phyloP scores from a whole-genome alignment of 2,113 vertebrate species.

The Catharus minimus region DNA sequence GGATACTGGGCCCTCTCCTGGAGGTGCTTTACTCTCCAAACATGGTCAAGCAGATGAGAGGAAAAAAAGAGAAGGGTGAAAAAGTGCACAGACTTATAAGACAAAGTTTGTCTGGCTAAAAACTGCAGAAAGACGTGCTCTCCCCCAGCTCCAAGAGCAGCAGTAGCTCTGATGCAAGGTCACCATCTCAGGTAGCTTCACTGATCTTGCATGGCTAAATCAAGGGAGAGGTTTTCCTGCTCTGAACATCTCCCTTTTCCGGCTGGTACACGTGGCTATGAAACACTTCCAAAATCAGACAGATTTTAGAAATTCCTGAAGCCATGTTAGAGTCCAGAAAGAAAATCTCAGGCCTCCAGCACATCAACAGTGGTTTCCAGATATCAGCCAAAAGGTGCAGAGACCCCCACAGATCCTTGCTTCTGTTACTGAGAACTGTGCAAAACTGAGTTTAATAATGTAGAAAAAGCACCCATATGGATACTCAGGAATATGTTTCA shows the following conservation, averaged over 20 bases:
- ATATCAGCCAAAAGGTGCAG: neutral
- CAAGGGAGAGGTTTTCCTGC: neutral
- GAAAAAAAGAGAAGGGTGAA: neutral
- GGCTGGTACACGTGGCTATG: fast-evolving
- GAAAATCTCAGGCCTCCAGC: neutral
- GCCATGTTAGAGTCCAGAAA: neutral
- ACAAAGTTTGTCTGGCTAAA: neutral
- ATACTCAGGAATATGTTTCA: neutral
- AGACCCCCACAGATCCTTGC: neutral
- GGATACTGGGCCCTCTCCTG: fast-evolving
- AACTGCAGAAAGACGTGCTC: neutral
- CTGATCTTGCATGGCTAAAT: neutral
- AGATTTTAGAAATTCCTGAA: neutral
- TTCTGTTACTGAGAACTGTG: neutral
- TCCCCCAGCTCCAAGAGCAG: neutral
- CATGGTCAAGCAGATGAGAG: neutral
- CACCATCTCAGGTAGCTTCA: neutral
- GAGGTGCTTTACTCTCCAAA: neutral
- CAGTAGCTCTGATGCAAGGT: neutral
- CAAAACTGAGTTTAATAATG: neutral
- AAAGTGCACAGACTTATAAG: neutral
- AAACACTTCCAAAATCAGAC: neutral
- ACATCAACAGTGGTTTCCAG: neutral
- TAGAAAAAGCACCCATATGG: neutral
- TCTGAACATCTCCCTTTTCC: neutral